Base-by-base conservation (phyloP, 2,888 invertebrate species). In the Kryphioiulus occultus region DNA sequence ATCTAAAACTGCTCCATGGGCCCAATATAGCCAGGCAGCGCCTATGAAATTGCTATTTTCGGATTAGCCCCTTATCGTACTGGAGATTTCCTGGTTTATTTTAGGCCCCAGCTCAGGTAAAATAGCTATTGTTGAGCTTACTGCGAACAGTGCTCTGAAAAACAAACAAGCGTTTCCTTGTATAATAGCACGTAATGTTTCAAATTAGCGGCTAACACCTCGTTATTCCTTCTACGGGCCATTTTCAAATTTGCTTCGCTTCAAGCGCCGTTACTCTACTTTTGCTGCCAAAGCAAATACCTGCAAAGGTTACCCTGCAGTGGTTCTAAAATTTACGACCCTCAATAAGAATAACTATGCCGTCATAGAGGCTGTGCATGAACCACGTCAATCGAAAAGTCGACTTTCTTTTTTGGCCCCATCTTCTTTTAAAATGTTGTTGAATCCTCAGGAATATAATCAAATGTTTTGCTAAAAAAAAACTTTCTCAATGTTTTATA, bases 31-130 rank as follows among this genome's bases (percentile, higher is more conserved):
- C 26, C 26, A 30, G 15, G 12, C 22, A 68, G 1, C 22, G 59
- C 22, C 59, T 10, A 4, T 22, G 59, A 59, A 78, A 78, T 17
- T 78, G 78, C 78, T 78, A 78, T 78, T 78, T 30, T 78, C 26
- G 78, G 78, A 78, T 12, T 30, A 78, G 78, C 30, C 78, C 78
- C 30, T 78, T 26, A 78, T 78, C 78, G 12, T 17, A 30, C 4
- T 30, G n/a, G 30, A 15, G 30, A 30, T 78, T 78, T 78, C 78
- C 78, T 78, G 78, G 78, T 78, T 78, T 78, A 78, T 78, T 78
- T 78, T 78, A 30, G 78, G 78, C 30, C 78, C 78, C 78, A 78
- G 30, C 30, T 30, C 78, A 78, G 78, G 78, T 78, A 78, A 30
- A 32, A 30, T 17, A 78, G 78, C 78, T 32, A 78, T 78, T 78